These are phyloP conservation scores for Atrichornis clamosus DNA, from an alignment of 2,113 vertebrate species.

Conservation along the genomic window DNA sequence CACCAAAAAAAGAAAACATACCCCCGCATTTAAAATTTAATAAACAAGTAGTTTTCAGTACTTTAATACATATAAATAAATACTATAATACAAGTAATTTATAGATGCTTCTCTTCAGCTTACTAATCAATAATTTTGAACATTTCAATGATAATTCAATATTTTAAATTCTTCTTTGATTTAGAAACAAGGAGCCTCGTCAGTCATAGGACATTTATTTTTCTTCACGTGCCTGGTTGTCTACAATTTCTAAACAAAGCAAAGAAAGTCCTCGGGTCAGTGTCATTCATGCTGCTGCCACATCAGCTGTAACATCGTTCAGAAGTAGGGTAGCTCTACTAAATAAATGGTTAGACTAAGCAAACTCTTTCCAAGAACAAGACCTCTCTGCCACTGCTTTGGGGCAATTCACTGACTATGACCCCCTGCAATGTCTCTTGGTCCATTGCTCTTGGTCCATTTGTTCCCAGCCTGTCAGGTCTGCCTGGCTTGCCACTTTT, in stretches of 20 bases:
- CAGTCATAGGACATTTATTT: background rate
- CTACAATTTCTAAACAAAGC: background rate
- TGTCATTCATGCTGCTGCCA: background rate
- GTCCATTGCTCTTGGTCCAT: background rate
- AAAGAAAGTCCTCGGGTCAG: background rate
- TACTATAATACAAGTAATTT: background rate
- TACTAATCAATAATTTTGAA: background rate
- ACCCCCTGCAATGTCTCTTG: fast-evolving
- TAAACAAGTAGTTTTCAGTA: background rate
- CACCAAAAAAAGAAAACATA: fast-evolving
- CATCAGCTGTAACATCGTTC: background rate
- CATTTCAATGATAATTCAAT: background rate
- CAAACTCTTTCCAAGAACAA: background rate
- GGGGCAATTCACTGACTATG: background rate
- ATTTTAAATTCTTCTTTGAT: background rate
- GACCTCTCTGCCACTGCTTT: background rate
- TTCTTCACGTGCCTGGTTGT: background rate
- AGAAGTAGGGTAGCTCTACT: background rate
- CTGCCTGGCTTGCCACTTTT: background rate
- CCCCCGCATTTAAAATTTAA: background rate
- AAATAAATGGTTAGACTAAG: background rate
- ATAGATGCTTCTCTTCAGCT: background rate
- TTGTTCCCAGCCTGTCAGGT: background rate
- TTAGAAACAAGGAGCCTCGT: background rate
- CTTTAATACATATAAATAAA: background rate